Base-by-base conservation (phyloP, 2,888 invertebrate species). In the Calliopum simillimum region DNA sequence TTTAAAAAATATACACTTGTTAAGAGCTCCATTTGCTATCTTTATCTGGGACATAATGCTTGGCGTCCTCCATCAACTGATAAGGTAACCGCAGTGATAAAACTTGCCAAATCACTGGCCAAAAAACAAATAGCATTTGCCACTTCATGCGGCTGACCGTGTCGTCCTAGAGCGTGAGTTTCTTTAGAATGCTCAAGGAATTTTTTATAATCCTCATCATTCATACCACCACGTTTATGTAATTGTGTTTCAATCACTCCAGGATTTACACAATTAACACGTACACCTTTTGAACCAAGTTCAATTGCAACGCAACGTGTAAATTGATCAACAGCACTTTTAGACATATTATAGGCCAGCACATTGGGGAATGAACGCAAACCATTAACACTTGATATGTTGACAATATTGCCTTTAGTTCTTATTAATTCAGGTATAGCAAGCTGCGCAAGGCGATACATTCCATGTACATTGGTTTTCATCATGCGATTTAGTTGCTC, bases 1-100 rank as follows among this genome's bases (percentile, higher is more conserved):
- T 33, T 8, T 8, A 33, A 33, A 33, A 59, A 19, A 8, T 44
- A 61, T 44, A 16, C 44, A 59, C 21, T 19, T n/a, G 44, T 41
- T 59, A 16, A 41, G 16, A 43, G 46, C 16, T 21, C 2, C 19
- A 13, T 12, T 23, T 46, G 16, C 16, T 13, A n/a, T 33, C 43
- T 41, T 68, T 87, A 91, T 77, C 96, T 90, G 14, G 97, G 96
- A 80, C 97, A 97, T 92, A 96, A 93, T 13, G 94, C 94, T 84
- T 96, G 95, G 70, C 96, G 89, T 0, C 98, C 98, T 43, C 98
- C 98, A 86, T 98, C 98, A 0, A 98, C 94, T 0, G 96, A 94
- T 47, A 98, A 78, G 70, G 91, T 92, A 4, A 90, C 94, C 2
- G 97, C 98, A 6, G 98, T 98, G 14, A 95, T 94, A 82, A 94